Conservation (phyloP, 2,888 invertebrate species). For the Sturmia bella region DNA sequence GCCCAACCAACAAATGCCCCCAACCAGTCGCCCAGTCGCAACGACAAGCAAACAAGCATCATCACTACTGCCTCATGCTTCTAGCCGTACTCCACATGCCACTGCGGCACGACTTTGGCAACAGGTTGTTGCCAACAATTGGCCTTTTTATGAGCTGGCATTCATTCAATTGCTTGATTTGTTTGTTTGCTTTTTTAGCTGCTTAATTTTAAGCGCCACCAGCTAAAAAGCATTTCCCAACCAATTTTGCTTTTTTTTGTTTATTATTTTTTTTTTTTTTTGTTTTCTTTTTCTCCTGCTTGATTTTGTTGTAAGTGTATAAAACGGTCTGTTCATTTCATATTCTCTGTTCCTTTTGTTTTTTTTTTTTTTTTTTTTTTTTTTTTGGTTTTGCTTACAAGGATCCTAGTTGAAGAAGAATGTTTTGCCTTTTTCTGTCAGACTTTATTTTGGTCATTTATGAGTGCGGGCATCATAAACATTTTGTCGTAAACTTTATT, state of each 20-base stretch:
- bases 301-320: slow-evolving; percentile 24
- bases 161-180: slow-evolving; percentile 49
- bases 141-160: slow-evolving; percentile 52
- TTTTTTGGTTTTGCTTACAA: slow-evolving; percentile 42
- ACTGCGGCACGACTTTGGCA: slow-evolving; percentile 71
- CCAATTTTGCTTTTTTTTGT: slow-evolving; percentile 25
- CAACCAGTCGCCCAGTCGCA: slow-evolving; percentile 40
- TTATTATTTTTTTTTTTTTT: slow-evolving; percentile 19
- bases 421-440: background rate
- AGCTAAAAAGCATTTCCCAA: slow-evolving; percentile 68
- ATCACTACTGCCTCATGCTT: slow-evolving; percentile 48
- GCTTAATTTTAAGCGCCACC: slow-evolving; percentile 76
- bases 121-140: slow-evolving; percentile 76
- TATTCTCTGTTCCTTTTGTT: no score
- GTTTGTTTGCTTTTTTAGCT: slow-evolving; percentile 60
- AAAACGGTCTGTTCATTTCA: slow-evolving; percentile 8
- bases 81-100: slow-evolving; percentile 66
- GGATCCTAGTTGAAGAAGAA: slow-evolving; percentile 27
- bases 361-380: background rate
- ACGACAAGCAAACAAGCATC: slow-evolving; percentile 39
- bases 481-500: slow-evolving; percentile 67
- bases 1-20: slow-evolving; percentile 44
- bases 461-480: slow-evolving; percentile 66
- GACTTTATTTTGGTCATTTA: slow-evolving; percentile 60
- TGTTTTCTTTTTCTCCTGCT: slow-evolving; percentile 10